A percentile compares a stretch with the other conserved stretches of the same genome.
Evolutionary conservation across 2,888 invertebrate species (phyloP).

Genomic region (Schizaphis graminum): DNA sequence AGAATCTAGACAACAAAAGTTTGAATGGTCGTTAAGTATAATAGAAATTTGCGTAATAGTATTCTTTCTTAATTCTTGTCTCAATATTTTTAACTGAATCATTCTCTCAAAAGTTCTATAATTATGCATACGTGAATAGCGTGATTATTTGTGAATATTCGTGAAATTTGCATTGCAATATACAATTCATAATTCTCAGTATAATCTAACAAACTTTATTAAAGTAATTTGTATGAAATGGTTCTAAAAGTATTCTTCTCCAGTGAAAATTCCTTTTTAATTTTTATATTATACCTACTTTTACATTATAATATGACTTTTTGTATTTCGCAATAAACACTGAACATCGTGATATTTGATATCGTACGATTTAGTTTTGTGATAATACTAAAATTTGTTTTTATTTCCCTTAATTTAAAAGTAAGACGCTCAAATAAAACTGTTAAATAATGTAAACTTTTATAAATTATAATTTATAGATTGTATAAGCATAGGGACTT

Average conservation of each 20-base stretch:
- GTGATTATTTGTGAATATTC: not conserved
- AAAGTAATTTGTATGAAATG: not conserved
- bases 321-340: not conserved
- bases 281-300: not conserved
- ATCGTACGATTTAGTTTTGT: not conserved
- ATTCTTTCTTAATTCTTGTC: not conserved
- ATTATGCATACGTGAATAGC: not conserved
- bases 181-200: not conserved
- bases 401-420: not conserved
- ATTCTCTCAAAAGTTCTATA: not conserved
- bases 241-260: not conserved
- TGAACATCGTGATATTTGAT: not conserved
- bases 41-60: conserved; percentile 9
- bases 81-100: not conserved
- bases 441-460: not conserved
- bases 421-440: not conserved
- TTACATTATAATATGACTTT: not conserved
- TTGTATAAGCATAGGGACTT: not conserved
- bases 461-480: not conserved
- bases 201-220: not conserved
- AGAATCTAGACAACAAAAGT: conserved; percentile 4
- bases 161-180: not conserved
- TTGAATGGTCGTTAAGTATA: not conserved
- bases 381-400: not conserved
- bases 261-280: not conserved